Conservation (phyloP, 2,888 invertebrate species). For the Latrodectus elegans region DNA sequence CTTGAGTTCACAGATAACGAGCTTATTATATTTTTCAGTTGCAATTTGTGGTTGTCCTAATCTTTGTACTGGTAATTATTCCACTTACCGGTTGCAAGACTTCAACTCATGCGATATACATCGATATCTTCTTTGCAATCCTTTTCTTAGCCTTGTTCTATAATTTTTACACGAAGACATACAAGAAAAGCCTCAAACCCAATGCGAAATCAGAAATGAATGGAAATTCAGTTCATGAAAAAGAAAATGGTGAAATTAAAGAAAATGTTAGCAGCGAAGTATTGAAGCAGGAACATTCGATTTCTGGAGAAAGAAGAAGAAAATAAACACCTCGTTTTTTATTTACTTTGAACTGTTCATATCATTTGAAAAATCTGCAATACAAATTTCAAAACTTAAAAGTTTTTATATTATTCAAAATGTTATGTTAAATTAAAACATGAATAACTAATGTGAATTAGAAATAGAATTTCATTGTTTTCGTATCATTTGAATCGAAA, state of each 20-base stretch:
- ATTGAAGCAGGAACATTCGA: neutral
- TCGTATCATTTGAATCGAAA: no score
- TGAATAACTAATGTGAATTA: no score
- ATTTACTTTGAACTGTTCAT: no score
- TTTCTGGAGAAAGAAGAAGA: neutral
- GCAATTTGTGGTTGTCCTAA: conserved; percentile 45
- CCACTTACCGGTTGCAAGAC: conserved; percentile 59
- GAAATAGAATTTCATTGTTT: no score
- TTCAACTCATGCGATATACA: conserved; percentile 37
- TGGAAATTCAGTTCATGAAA: neutral
- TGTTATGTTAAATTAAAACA: no score
- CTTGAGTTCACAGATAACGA: no score
- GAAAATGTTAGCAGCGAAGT: neutral
- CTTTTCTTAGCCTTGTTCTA: conserved; percentile 40
- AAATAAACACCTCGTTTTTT: neutral
- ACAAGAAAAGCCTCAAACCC: conserved; percentile 12
- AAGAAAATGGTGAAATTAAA: conserved; percentile 1
- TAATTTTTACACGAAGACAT: conserved; percentile 58
- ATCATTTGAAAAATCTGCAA: no score
- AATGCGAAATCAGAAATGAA: neutral
- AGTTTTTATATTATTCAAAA: no score
- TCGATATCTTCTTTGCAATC: conserved; percentile 37
- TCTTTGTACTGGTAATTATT: conserved; percentile 46
- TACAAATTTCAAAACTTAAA: no score
- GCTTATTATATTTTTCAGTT: conserved; percentile 14